Evolutionary conservation across 2,888 invertebrate species (phyloP).

Genomic region (Mystacides longicornis): DNA sequence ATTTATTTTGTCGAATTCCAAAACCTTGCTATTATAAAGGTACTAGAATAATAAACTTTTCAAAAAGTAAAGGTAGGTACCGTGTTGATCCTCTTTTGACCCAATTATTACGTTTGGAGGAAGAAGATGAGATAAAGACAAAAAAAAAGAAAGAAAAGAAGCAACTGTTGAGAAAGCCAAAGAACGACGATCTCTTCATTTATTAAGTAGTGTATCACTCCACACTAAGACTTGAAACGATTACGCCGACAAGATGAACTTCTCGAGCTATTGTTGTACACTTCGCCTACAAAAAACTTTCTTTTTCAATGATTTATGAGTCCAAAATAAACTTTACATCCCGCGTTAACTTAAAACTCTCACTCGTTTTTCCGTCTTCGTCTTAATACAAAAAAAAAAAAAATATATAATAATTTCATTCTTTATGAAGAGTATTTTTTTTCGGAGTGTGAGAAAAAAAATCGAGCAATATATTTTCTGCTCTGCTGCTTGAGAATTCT

Average conservation of each 20-base stretch:
- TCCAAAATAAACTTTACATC: slow-evolving; percentile 1
- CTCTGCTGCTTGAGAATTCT: neutral
- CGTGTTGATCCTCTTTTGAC: neutral
- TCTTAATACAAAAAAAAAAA: neutral
- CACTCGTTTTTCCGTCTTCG: neutral
- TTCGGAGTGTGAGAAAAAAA: neutral
- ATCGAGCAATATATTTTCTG: neutral
- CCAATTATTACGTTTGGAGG: no score
- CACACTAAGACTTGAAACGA: neutral
- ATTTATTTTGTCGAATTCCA: no score
- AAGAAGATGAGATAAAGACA: no score
- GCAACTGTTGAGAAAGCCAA: slow-evolving; percentile 1
- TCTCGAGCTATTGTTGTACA: neutral
- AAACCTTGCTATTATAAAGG: no score
- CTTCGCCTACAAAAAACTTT: neutral
- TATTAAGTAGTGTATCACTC: neutral
- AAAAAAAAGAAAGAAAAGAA: no score
- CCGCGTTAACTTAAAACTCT: neutral
- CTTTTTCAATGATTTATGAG: slow-evolving; percentile 1
- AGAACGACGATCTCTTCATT: neutral
- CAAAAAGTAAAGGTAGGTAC: no score
- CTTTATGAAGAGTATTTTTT: neutral
- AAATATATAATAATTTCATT: neutral
- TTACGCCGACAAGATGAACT: neutral
- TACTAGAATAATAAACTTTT: no score